A percentile compares a stretch with the other conserved stretches of the same genome.
Evolutionary conservation across 1,140 invertebrate genomes (phyloP).

Genomic region (Meloidogyne hapla): DNA sequence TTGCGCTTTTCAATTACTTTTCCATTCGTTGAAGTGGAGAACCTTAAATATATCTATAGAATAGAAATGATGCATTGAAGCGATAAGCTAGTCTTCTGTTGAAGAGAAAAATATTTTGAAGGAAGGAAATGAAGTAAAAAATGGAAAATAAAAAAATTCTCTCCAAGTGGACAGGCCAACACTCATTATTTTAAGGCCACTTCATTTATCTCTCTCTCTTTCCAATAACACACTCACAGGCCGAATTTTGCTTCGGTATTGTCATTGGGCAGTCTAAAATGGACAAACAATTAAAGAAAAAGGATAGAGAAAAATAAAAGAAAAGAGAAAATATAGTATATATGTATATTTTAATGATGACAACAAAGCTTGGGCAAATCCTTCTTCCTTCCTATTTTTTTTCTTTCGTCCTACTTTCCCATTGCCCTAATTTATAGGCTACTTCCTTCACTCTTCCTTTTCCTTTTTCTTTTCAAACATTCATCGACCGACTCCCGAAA

Average conservation of each 20-base stretch:
- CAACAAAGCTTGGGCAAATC: not conserved
- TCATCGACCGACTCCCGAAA: not conserved
- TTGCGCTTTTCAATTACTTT: not conserved
- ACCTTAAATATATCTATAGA: not conserved
- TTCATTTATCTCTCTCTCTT: not conserved
- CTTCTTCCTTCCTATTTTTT: not conserved
- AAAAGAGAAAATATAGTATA: not conserved
- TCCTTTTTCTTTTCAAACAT: not conserved
- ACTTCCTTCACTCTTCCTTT: not conserved
- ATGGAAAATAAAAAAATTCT: not conserved
- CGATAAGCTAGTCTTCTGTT: not conserved
- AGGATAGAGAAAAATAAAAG: not conserved
- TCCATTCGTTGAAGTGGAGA: not conserved
- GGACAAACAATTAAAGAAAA: slow-evolving; percentile 2
- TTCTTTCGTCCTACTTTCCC: slow-evolving; percentile 3
- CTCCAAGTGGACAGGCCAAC: not conserved
- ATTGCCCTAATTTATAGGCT: not conserved
- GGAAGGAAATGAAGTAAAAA: not conserved
- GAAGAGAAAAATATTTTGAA: not conserved
- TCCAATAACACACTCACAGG: not conserved
- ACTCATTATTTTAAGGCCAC: not conserved
- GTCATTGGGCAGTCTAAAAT: not conserved
- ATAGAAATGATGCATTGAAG: not conserved
- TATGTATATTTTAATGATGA: not conserved
- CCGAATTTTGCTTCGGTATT: slow-evolving; percentile 5